phyloP scores from a whole-genome alignment of 2,113 vertebrate genomes.

The Leptobrachium leishanense region DNA sequence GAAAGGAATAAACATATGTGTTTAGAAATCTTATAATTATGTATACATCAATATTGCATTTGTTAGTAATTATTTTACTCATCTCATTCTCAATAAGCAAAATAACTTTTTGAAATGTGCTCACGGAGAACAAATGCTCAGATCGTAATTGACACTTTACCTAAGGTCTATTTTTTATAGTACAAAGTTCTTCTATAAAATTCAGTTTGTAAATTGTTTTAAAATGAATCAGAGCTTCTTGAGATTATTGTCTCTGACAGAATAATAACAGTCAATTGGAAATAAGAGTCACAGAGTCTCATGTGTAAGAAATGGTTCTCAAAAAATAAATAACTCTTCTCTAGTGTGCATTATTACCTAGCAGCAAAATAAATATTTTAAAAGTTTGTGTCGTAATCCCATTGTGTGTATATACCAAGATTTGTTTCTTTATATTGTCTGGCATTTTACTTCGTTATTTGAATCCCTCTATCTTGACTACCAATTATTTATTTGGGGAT shows the following conservation, averaged over 20 bases:
- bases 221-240: slow-evolving; percentile 52
- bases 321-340: slow-evolving; percentile 48
- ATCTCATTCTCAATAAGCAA: slow-evolving; percentile 5
- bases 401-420: slow-evolving; percentile 37
- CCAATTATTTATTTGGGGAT: slow-evolving; percentile 23
- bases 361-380: slow-evolving; percentile 56
- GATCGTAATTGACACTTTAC: slow-evolving; percentile 41
- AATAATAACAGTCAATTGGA: slow-evolving; percentile 54
- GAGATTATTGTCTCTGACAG: slow-evolving; percentile 52
- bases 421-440: slow-evolving; percentile 35
- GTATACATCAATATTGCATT: neutral
- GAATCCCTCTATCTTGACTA: slow-evolving; percentile 45
- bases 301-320: slow-evolving; percentile 46
- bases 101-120: slow-evolving; percentile 19
- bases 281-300: slow-evolving; percentile 45
- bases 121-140: slow-evolving; percentile 24
- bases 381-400: slow-evolving; percentile 48
- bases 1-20: neutral
- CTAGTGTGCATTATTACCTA: slow-evolving; percentile 51
- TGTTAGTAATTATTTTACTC: neutral
- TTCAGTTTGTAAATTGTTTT: slow-evolving; percentile 42
- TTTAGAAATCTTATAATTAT: no score
- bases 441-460: slow-evolving; percentile 50
- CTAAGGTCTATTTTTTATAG: slow-evolving; percentile 30
- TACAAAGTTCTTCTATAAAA: slow-evolving; percentile 36